Evolutionary conservation across 2,113 vertebrate genomes (phyloP), one percentile per base, ranked within the genome.

Genomic region (Columba janthina): DNA sequence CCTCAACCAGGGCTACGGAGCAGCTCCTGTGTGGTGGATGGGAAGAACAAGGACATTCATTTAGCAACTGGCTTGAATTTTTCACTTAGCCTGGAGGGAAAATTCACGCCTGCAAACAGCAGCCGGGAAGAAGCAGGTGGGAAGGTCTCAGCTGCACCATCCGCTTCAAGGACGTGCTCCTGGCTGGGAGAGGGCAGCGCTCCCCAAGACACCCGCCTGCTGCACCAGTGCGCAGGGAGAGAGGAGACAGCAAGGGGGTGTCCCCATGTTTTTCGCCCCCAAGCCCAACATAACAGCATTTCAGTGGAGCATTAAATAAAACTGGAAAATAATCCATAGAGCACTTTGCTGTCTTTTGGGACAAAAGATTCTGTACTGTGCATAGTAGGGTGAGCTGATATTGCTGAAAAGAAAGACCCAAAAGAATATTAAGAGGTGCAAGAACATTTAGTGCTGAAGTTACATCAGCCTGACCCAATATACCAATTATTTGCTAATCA

Each of bases 121-220:
- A 94, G 58, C 73, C 81, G 83, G 82, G 51, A 78, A 88, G 42
- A 77, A 42, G 18, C 4, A 7, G 48, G 50, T 91, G 77, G 38
- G 62, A 85, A 84, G 36, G 56, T 78, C 36, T 87, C 65, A 57
- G 51, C 62, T 11, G 0, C 38, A 29, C 58, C 36, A 22, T 32
- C 54, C n/a, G 13, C 40, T 48, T 5, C 67, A 53, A 88, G 88
- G 89, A 56, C 85, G 6, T 0, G 20, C 6, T 69, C 18, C 60
- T 53, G 40, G n/a, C 56, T 56, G 69, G 66, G 75, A 82, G 74
- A 67, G 16, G 60, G 21, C 85, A 82, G 53, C 0, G 0, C 13
- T 79, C 61, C 70, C 6, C 0, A 1, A 4, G 40, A 3, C 0
- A 16, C 58, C 56, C 38, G 51, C 46, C 70, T 15, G 32, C 34